phyloP scores from a whole-genome alignment of 2,113 vertebrate species.

The Hippocampus barbouri region DNA sequence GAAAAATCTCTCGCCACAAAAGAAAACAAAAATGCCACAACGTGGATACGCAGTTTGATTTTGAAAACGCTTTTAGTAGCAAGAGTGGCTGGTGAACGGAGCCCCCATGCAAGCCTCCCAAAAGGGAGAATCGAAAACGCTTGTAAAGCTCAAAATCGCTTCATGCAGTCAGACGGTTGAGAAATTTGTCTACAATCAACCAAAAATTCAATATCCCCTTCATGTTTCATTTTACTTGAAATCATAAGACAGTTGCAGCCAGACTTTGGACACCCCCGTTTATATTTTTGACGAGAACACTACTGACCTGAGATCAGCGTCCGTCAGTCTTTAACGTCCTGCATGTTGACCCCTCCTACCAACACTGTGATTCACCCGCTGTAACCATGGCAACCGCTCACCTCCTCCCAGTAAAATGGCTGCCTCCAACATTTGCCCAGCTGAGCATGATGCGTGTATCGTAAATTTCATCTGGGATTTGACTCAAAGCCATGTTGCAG shows the following conservation, averaged over 20 bases:
- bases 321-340: slow-evolving; percentile 27
- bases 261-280: background rate
- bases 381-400: slow-evolving; percentile 32
- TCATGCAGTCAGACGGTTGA: no score
- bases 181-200: no score
- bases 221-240: no score
- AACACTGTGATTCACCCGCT: slow-evolving; percentile 67
- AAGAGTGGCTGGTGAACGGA: no score
- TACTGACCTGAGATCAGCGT: slow-evolving; percentile 38
- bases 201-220: no score
- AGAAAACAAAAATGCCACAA: no score
- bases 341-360: slow-evolving; percentile 59
- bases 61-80: no score
- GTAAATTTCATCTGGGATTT: slow-evolving; percentile 8
- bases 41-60: no score
- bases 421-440: slow-evolving; percentile 24
- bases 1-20: no score
- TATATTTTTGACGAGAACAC: slow-evolving; percentile 1
- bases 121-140: no score
- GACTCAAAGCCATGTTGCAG: slow-evolving; percentile 9
- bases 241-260: background rate
- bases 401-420: slow-evolving; percentile 16
- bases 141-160: no score
- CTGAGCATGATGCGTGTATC: slow-evolving; percentile 47
- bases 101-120: no score